These are phyloP conservation scores for Rhegmatorhina hoffmannsi DNA, from an alignment of 2,113 vertebrate genomes.

Conservation along the genomic window DNA sequence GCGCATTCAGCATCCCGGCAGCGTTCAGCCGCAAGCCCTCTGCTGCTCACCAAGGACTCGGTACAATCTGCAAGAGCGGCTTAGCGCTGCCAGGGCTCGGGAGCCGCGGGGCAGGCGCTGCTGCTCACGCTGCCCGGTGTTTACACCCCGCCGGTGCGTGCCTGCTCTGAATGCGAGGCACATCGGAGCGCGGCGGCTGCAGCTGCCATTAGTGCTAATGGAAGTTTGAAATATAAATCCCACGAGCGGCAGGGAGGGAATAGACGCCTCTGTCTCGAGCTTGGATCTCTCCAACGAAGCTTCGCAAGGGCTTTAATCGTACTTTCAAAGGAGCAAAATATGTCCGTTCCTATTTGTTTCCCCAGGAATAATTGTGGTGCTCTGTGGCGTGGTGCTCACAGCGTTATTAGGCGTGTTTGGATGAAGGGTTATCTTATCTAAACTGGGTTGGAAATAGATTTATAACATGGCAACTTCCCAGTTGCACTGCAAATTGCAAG, in stretches of 20 bases:
- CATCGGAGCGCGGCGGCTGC: not conserved
- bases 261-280: not conserved
- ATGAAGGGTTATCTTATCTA: slow-evolving; percentile 46
- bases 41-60: not conserved
- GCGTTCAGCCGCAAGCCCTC: not conserved
- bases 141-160: rapidly evolving
- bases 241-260: not conserved
- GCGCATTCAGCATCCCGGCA: not conserved
- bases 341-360: slow-evolving; percentile 36
- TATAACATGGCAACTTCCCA: slow-evolving; percentile 24
- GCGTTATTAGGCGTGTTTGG: slow-evolving; percentile 28
- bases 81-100: not conserved
- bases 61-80: not conserved
- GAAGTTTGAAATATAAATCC: slow-evolving; percentile 16
- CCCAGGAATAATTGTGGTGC: not conserved
- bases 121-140: not conserved
- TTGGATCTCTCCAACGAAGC: not conserved
- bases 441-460: slow-evolving; percentile 33
- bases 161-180: not conserved
- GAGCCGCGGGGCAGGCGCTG: not conserved
- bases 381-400: not conserved
- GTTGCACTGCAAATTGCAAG: slow-evolving; percentile 41
- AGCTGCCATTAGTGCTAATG: slow-evolving; percentile 58
- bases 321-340: not conserved
- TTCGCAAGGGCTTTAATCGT: not conserved